phyloP scores from a whole-genome alignment of 2,888 invertebrate species.

The Rhopalosiphum nymphaeae region DNA sequence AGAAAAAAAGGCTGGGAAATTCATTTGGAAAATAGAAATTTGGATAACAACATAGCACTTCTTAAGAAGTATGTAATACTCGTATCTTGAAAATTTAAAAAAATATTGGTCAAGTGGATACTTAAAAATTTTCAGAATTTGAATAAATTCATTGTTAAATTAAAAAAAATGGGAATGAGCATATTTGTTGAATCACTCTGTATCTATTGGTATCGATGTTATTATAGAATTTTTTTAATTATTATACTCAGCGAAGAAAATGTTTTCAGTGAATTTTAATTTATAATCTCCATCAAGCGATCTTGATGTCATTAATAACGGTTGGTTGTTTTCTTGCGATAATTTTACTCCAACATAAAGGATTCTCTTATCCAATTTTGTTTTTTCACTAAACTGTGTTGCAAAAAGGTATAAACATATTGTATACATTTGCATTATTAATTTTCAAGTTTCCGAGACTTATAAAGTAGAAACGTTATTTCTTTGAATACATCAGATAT shows the following conservation, averaged over 20 bases:
- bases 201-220: background rate
- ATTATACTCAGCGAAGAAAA: background rate
- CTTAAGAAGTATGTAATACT: too few species aligned
- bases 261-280: background rate
- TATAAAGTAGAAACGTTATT: background rate
- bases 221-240: background rate
- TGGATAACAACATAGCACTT: too few species aligned
- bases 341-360: background rate
- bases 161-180: too few species aligned
- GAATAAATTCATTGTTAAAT: too few species aligned
- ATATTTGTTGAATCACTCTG: too few species aligned
- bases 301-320: constrained; percentile 26
- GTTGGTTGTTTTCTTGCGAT: background rate
- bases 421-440: constrained; percentile 32
- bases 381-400: background rate
- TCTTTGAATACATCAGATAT: background rate
- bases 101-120: too few species aligned
- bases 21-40: too few species aligned
- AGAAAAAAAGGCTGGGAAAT: too few species aligned
- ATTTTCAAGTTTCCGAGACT: constrained; percentile 25
- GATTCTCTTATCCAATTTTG: background rate
- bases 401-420: background rate
- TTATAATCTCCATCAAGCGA: background rate
- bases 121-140: too few species aligned
- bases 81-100: too few species aligned